Conservation (phyloP, 2,113 vertebrate genomes). For the Thunnus thynnus region DNA sequence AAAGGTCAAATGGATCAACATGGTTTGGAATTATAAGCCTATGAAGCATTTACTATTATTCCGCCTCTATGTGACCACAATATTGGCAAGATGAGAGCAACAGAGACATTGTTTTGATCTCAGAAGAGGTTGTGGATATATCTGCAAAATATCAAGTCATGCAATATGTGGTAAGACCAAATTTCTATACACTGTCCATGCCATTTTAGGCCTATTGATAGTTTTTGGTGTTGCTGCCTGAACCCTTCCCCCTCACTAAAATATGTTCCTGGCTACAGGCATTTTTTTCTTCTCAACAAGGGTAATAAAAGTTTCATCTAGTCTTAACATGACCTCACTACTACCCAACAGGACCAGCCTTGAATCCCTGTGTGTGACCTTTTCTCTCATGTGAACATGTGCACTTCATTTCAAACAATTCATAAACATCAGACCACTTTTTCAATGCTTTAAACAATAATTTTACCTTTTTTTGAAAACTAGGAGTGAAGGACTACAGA, state of each 20-base stretch:
- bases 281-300: background rate
- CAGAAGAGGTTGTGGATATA: background rate
- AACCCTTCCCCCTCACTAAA: background rate
- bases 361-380: background rate
- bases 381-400: constrained; percentile 6
- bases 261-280: background rate
- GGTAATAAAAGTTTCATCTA: background rate
- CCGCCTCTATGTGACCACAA: background rate
- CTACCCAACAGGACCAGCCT: background rate
- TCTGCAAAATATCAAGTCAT: background rate
- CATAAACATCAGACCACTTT: constrained; percentile 2
- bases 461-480: background rate
- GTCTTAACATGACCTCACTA: constrained; percentile 16
- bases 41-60: background rate
- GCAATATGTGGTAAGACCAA: background rate
- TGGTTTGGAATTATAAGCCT: background rate
- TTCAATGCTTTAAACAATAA: background rate
- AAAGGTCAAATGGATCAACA: background rate
- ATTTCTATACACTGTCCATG: background rate
- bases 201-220: background rate
- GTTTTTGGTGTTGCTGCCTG: background rate
- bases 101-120: background rate
- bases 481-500: constrained; percentile 25
- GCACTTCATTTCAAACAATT: constrained; percentile 10
- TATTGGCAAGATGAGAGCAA: background rate